Evolutionary conservation across 2,797 vertebrate genomes (phyloP).

Genomic region (Anomalospiza imberbis): DNA sequence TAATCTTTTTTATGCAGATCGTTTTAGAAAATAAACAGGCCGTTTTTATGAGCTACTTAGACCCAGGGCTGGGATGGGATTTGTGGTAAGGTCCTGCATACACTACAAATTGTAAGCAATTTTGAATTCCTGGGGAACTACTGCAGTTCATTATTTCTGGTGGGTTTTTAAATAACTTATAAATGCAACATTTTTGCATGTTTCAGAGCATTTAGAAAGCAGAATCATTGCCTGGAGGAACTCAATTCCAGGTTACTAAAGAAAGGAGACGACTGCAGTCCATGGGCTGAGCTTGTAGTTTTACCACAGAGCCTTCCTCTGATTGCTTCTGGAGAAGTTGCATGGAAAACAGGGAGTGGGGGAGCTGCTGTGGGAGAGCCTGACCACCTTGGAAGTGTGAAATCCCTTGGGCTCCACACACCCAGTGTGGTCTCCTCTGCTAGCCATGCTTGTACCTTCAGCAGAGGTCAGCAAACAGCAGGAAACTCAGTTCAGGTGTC

Average conservation of each 20-base stretch:
- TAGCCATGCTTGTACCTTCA: not conserved
- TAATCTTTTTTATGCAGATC: conserved; percentile 52
- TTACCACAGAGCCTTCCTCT: not conserved
- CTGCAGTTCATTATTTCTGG: conserved; percentile 2
- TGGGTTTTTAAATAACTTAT: conserved; percentile 18
- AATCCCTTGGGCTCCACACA: not conserved
- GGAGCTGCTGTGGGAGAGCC: not conserved
- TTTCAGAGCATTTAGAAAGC: conserved; percentile 12
- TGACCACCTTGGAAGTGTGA: not conserved
- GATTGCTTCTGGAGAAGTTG: not conserved
- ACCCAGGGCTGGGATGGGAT: conserved; percentile 22
- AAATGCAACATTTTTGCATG: not conserved
- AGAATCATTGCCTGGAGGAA: not conserved
- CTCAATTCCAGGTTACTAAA: not conserved
- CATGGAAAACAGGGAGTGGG: not conserved
- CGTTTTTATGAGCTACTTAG: conserved; percentile 62
- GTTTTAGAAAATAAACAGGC: conserved; percentile 60
- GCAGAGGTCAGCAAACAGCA: not conserved
- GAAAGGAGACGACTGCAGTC: not conserved
- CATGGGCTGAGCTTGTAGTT: not conserved
- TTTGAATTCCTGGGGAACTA: conserved; percentile 39
- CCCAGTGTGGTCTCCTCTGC: not conserved
- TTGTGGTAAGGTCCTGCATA: not conserved
- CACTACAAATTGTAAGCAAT: conserved; percentile 17
- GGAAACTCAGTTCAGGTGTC: not conserved